Conservation (phyloP, 2,888 invertebrate genomes). For the Patella pellucida region DNA sequence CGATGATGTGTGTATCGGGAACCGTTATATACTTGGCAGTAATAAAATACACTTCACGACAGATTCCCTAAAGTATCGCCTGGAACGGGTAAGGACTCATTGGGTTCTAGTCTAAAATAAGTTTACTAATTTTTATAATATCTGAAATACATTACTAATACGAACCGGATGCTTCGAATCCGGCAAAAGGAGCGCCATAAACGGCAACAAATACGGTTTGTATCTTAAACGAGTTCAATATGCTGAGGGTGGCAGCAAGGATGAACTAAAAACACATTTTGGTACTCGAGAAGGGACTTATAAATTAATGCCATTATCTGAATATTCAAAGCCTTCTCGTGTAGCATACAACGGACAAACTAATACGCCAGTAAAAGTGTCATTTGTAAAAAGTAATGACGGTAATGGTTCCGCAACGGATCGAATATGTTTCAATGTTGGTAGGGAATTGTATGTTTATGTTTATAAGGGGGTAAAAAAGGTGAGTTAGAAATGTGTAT, state of each 20-base stretch:
- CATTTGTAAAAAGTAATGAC: slow-evolving; percentile 69
- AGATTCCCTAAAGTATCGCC: too few relatives aligned
- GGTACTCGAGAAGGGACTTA: slow-evolving; percentile 97
- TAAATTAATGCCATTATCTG: slow-evolving; percentile 94
- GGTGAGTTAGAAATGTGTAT: slow-evolving; percentile 74
- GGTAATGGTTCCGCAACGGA: slow-evolving; percentile 64
- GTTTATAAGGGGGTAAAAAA: slow-evolving; percentile 96
- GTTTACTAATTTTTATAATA: too few relatives aligned
- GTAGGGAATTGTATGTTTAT: slow-evolving; percentile 97
- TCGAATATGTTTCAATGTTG: slow-evolving; percentile 97
- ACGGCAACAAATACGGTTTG: too few relatives aligned
- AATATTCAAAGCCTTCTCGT: slow-evolving; percentile 95
- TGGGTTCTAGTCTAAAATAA: too few relatives aligned
- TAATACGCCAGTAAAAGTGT: slow-evolving; percentile 85
- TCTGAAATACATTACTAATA: too few relatives aligned
- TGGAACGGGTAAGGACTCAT: too few relatives aligned
- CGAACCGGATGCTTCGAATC: too few relatives aligned
- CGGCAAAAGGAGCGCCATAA: too few relatives aligned
- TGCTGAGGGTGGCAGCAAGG: slow-evolving; percentile 75
- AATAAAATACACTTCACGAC: too few relatives aligned
- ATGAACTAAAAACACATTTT: slow-evolving; percentile 95
- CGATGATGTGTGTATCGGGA: too few relatives aligned
- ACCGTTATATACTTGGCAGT: too few relatives aligned
- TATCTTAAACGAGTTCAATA: too few relatives aligned
- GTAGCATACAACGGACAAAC: slow-evolving; percentile 83